Conservation (phyloP, 1,140 invertebrate species). For the Lucilia cuprina region DNA sequence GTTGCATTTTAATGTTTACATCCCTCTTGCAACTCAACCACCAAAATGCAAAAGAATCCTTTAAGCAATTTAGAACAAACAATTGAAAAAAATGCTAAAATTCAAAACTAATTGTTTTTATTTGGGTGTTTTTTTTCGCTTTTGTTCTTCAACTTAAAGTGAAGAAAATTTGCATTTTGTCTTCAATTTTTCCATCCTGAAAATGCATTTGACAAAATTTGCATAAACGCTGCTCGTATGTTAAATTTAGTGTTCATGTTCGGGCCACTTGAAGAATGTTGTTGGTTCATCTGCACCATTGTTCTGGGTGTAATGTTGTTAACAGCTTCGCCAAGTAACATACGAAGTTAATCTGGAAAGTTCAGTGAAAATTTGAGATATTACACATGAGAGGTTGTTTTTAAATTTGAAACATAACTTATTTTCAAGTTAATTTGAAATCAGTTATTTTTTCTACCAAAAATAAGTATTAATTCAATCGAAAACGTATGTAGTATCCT, state of each 20-base stretch:
- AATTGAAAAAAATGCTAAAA: background rate
- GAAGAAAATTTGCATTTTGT: constrained; percentile 7
- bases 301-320: background rate
- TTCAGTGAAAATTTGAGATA: no score
- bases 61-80: constrained; percentile 7
- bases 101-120: constrained; percentile 25
- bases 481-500: no score
- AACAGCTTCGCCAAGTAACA: background rate
- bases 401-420: no score
- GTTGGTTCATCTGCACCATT: background rate
- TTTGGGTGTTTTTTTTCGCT: background rate
- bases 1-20: background rate
- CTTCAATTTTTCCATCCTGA: background rate
- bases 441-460: no score
- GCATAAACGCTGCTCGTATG: constrained; percentile 14
- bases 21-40: background rate
- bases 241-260: constrained; percentile 19
- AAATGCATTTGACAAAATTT: constrained; percentile 10
- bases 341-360: no score
- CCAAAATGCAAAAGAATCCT: background rate
- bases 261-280: background rate
- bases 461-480: no score
- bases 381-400: no score
- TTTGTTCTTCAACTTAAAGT: background rate
- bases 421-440: no score